A percentile compares a stretch with the other conserved stretches of the same genome.
Conservation (phyloP, 2,888 invertebrate genomes). For the Troilus luridus region DNA sequence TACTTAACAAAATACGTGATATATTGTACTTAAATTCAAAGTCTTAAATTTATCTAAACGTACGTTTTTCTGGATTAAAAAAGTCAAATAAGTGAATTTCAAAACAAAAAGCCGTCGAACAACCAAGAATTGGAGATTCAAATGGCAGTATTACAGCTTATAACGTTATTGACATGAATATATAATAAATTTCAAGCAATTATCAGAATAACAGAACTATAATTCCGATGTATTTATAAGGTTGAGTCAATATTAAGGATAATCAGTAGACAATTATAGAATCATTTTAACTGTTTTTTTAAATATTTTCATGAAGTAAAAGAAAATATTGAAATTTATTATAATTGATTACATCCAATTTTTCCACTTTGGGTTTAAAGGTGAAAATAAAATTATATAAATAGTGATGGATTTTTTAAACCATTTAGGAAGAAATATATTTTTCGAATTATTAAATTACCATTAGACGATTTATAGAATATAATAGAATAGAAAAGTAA, state of each 20-base stretch:
- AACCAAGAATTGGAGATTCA: no score
- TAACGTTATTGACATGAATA: neutral
- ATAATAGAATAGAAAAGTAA: no score
- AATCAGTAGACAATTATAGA: neutral
- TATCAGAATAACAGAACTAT: neutral
- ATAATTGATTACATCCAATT: neutral
- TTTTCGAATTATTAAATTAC: neutral
- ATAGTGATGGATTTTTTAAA: neutral
- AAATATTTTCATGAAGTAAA: no score
- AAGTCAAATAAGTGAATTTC: no score
- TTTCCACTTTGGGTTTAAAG: neutral
- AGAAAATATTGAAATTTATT: neutral
- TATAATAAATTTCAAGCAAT: neutral
- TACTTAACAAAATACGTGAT: no score
- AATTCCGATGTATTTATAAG: neutral
- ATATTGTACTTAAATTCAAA: no score
- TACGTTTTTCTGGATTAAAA: no score
- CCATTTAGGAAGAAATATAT: neutral
- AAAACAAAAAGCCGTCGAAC: no score
- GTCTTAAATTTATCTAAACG: no score
- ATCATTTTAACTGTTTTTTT: neutral
- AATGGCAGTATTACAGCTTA: neutral
- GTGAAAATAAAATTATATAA: neutral
- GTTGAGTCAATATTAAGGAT: neutral
- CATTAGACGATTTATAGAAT: no score